A percentile compares a stretch with the other conserved stretches of the same genome.
Evolutionary conservation across 2,113 vertebrate species (phyloP).

Genomic region (Miniopterus natalensis): DNA sequence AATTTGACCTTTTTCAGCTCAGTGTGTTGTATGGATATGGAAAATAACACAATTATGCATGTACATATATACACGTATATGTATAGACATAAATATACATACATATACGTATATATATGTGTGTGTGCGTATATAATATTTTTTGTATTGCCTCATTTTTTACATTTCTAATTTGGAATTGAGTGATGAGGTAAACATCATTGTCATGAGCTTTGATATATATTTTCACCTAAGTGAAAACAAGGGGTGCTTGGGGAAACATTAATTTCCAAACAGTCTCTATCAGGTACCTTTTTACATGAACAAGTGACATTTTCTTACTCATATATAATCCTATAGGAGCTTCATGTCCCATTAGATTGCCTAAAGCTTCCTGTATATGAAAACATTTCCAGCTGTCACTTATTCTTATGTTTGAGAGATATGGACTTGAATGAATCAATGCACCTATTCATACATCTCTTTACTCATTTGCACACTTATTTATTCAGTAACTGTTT

Average conservation of each 20-base stretch:
- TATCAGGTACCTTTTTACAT: not conserved
- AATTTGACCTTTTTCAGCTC: not conserved
- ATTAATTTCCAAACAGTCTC: not conserved
- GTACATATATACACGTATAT: not conserved
- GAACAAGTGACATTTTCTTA: not conserved
- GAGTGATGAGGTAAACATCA: not conserved
- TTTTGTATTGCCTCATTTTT: not conserved
- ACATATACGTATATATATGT: not conserved
- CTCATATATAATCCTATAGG: not conserved
- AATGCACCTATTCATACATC: not conserved
- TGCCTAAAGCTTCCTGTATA: not conserved
- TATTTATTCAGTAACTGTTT: not conserved
- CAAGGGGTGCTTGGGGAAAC: not conserved
- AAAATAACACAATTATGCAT: not conserved
- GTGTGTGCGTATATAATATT: not conserved
- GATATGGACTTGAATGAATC: not conserved
- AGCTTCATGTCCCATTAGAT: not conserved
- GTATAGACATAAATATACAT: not conserved
- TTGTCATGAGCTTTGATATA: not conserved
- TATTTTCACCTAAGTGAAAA: not conserved
- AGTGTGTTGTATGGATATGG: not conserved
- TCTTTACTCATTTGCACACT: not conserved
- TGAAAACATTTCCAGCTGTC: not conserved
- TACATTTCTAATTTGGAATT: conserved; percentile 26
- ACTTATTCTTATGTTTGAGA: not conserved